Base-by-base conservation (phyloP, 2,888 invertebrate genomes). In the Pharmacophagus antenor region DNA sequence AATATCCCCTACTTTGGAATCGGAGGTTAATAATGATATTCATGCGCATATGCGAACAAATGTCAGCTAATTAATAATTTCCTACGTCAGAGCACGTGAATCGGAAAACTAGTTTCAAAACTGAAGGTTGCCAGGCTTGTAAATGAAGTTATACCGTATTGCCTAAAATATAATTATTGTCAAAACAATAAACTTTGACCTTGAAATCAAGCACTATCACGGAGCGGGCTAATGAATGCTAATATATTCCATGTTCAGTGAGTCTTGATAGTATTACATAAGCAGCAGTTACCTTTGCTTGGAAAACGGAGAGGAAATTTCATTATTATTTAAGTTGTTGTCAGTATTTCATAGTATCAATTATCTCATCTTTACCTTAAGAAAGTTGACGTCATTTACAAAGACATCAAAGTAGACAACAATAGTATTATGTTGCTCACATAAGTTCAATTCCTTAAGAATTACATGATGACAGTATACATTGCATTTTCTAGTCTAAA, bases 211-310 rank as follows among this genome's bases (percentile, higher is more conserved):
- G 27, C 20, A 27, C 22, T 59, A 59, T 49, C 42, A 27, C 10
- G 17, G 56, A 18, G 50, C 22, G 48, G 21, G 47, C 41, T 59
- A 55, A 55, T 55, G 17, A 59, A 59, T 59, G 55, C 23, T 59
- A 59, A 59, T 59, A 44, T 50, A 59, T 59, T 59, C 54, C 17
- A 27, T 44, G 46, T 55, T 50, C 49, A 54, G n/a, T n/a, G n/a
- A n/a, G 59, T 27, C 41, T 59, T 37, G 54, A 44, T 31, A 48
- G 54, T 59, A 54, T 57, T 44, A 21, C 12, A 42, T 41, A 53
- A 47, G 41, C 22, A 48, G 47, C 12, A 15, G 37, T 23, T 52
- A 53, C 31, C 51, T 47, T n/a, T 52, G 23, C 37, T 10, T 2
- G 18, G 52, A 27, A 37, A 58, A 27, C 20, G 21, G 2, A 20